Evolutionary conservation across 2,113 vertebrate species (phyloP), one percentile per base, ranked within the genome.

Genomic region (Poeciliopsis prolifica): DNA sequence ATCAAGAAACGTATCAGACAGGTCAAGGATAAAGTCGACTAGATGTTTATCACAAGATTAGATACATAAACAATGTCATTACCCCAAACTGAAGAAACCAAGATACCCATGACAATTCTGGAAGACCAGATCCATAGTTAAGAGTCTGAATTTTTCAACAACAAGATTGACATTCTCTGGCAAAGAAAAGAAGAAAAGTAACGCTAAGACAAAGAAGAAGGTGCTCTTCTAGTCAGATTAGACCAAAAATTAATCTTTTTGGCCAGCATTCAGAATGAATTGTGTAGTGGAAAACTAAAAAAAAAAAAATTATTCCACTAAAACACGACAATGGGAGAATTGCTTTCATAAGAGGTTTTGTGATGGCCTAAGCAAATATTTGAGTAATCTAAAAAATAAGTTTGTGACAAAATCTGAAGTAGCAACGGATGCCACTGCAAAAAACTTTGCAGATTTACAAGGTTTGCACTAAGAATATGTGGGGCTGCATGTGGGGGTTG

Each of bases 381-480:
- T 1, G 5, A 48, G 17, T 7, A 19, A n/a, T 2, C 8, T 58
- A 11, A 58, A 58, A 28, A 58, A 24, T 24, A n/a, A 7, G 14
- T 48, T 58, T 58, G 24, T 11, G 51, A n/a, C 51, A 24, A n/a
- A 58, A 22, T 58, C 17, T 10, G 19, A 58, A 58, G 24, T 58
- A 9, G 6, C 10, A 9, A 0, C 10, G 19, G 22, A 54, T 77
- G 26, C 87, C 78, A 74, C 69, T 63, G 62, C 63, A 65, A 78
- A 75, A 75, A 83, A 79, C 78, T 69, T 60, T 77, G 0, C 28
- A 81, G 62, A 86, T 87, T 85, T 86, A 83, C 77, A 84, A 80
- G 4, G 3, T 24, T 80, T 51, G 70, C 75, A 79, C 51, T n/a
- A 24, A n/a, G 24, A 58, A 58, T 58, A n/a, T 8, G 24, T 10